A percentile compares a stretch with the other conserved stretches of the same genome.
phyloP scores from a whole-genome alignment of 2,888 invertebrate genomes.

The Cephus spinipes region DNA sequence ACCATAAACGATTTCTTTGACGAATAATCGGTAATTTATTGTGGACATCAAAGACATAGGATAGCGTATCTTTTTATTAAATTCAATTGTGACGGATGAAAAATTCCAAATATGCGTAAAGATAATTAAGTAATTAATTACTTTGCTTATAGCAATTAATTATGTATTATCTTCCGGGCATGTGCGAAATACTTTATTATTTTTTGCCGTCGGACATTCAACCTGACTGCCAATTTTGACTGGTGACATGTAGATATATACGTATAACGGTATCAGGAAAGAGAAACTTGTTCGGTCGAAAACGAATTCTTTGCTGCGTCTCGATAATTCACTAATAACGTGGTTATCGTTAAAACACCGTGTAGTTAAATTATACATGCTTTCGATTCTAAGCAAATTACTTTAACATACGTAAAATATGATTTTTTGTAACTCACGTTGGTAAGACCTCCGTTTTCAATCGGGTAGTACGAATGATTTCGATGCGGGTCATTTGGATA shows the following conservation, averaged over 20 bases:
- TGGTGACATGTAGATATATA: not conserved
- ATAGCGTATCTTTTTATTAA: not conserved
- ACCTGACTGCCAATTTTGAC: not conserved
- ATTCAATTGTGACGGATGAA: not conserved
- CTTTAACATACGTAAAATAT: not conserved
- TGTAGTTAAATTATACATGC: not conserved
- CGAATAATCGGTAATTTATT: not conserved
- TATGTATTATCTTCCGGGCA: not conserved
- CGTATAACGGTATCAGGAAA: not conserved
- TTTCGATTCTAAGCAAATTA: not conserved
- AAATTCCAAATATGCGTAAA: not conserved
- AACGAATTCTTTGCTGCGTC: not conserved
- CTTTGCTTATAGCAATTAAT: not conserved
- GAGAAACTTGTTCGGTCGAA: not conserved
- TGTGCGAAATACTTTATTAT: not conserved
- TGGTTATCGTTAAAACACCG: too few species aligned
- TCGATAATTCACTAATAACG: not conserved
- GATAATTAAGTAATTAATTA: not conserved
- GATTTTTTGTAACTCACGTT: slow-evolving; percentile 58
- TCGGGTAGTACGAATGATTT: slow-evolving; percentile 66
- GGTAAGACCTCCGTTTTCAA: slow-evolving; percentile 70
- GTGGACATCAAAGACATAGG: not conserved
- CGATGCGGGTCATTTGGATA: slow-evolving; percentile 69
- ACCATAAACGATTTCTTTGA: not conserved
- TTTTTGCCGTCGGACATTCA: not conserved